Base-by-base conservation (phyloP, 37 sponge, comb jelly and placozoan genomes). In the Oscarella lobularis region DNA sequence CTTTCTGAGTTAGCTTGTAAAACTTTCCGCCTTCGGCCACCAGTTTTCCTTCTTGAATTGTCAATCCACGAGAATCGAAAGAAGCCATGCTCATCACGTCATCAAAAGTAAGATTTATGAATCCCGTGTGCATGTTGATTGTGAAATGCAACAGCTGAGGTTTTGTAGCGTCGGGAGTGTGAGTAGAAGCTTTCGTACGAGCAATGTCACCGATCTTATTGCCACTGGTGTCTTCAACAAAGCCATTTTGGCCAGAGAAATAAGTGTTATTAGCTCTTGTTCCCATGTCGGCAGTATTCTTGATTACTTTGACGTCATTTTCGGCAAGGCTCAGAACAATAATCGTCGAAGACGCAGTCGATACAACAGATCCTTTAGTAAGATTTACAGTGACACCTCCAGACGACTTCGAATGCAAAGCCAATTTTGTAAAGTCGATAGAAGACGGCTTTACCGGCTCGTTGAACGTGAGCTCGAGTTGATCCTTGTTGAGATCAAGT, bases 91-190 rank as follows among this genome's bases (percentile, higher is more conserved):
- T 74, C 76, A 94, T 85, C 4, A 80, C 79, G 74, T 94, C 95
- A 87, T 89, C 90, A 74, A 89, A 94, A 6, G 87, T 89, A 31
- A 94, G 78, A 66, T 84, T 80, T 34, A 94, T 67, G 9, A 76
- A 27, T 9, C 90, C 95, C 14, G 71, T 80, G 38, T 74, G 75
- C 83, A 89, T 90, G 78, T 89, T 82, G 60, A 94, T 70, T 0
- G 83, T 74, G 74, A 89, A 94, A 3, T 66, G 33, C 27, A 74
- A 31, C 33, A 94, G 87, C 73, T 67, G 73, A 31, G 95, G 90
- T 35, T 90, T 66, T 4, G 85, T 84, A 29, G 66, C 55, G 66
- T 94, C 90, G 33, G 80, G 75, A 2, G 81, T 77, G 72, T 87
- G 80, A 3, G 37, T 66, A 3, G 86, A 67, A 5, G 95, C 83